These are phyloP conservation scores for Conus ventricosus DNA, from an alignment of 1,140 invertebrate genomes.

Conservation along the genomic window DNA sequence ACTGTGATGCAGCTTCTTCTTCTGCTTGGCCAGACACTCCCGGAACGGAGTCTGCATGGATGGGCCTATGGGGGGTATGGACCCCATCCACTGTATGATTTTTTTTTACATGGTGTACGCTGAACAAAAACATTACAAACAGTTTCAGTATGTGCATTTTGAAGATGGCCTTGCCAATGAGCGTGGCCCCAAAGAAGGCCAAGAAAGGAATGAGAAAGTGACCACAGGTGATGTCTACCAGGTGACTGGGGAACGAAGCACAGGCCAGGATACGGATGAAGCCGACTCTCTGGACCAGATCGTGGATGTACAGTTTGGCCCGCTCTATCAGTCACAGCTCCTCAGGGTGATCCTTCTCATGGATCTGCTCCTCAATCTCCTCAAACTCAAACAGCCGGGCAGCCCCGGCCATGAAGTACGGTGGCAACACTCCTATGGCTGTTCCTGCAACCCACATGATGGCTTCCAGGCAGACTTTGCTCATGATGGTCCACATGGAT, in stretches of 20 bases:
- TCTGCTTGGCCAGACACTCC: slow-evolving; percentile 91
- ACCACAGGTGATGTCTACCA: slow-evolving; percentile 98
- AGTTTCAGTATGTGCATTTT: slow-evolving; percentile 99
- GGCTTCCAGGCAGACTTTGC: slow-evolving; percentile 96
- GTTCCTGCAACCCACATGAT: slow-evolving; percentile 98
- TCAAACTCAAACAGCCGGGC: slow-evolving; percentile 83
- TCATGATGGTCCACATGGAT: slow-evolving; percentile 91
- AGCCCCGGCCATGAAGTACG: slow-evolving; percentile 97
- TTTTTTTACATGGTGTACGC: slow-evolving; percentile 90
- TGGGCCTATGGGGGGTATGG: slow-evolving; percentile 87
- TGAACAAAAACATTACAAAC: slow-evolving; percentile 98
- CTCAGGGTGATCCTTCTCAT: slow-evolving; percentile 69
- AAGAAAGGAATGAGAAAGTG: slow-evolving; percentile 99
- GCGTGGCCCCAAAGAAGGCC: slow-evolving; percentile 99
- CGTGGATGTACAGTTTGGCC: slow-evolving; percentile 91
- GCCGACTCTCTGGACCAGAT: slow-evolving; percentile 94
- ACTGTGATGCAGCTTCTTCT: slow-evolving; percentile 86
- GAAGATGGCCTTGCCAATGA: slow-evolving; percentile 98
- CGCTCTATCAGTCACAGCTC: slow-evolving; percentile 82
- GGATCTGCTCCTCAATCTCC: slow-evolving; percentile 72
- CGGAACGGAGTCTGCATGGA: slow-evolving; percentile 90
- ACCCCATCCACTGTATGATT: slow-evolving; percentile 82
- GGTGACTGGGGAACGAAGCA: slow-evolving; percentile 97
- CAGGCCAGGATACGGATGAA: slow-evolving; percentile 98
- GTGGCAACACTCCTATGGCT: slow-evolving; percentile 95